Base-by-base conservation (phyloP, 2,113 vertebrate species). In the Tricholaema leucomelas region DNA sequence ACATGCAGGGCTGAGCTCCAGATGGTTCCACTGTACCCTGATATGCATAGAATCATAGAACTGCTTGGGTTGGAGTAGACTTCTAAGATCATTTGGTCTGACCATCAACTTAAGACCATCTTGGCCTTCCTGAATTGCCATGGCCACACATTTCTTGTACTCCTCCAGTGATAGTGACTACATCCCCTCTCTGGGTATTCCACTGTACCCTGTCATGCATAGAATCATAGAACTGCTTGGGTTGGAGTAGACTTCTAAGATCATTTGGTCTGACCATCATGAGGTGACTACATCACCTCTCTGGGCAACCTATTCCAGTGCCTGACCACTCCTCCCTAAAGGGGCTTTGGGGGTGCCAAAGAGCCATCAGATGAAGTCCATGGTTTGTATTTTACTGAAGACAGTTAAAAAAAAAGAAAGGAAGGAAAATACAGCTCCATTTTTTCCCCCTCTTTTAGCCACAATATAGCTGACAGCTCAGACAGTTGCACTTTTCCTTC, bases 401-500 rank as follows among this genome's bases (percentile, higher is more conserved):
- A 58, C 10, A 46, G 35, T 33, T 81, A 40, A 40, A 40, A 40
- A 40, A 15, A 40, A 40, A 40, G 5, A 14, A 36, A 33, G 21
- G n/a, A 7, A 38, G 21, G 15, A n/a, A 28, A 24, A 36, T 2
- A 8, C 4, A 38, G 15, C 14, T 75, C 8, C 40, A 16, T 56
- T 60, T 17, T 55, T 28, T 5, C 13, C 10, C 72, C 11, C 33
- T 55, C 40, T 81, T 81, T 28, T 60, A 24, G 36, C 74, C 55
- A 16, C 63, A 59, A 58, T 56, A 38, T 7, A 85, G 86, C 64
- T 54, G 85, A 44, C 61, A 65, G 58, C 73, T 81, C 78, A 36
- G 50, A 73, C 88, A 94, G 70, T 25, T 35, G 33, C 55, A 46
- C 40, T 88, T 75, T 61, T 90, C 40, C 74, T 90, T 95, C 91